Conservation (phyloP, 2,113 vertebrate species). For the Megaceryle maxima region DNA sequence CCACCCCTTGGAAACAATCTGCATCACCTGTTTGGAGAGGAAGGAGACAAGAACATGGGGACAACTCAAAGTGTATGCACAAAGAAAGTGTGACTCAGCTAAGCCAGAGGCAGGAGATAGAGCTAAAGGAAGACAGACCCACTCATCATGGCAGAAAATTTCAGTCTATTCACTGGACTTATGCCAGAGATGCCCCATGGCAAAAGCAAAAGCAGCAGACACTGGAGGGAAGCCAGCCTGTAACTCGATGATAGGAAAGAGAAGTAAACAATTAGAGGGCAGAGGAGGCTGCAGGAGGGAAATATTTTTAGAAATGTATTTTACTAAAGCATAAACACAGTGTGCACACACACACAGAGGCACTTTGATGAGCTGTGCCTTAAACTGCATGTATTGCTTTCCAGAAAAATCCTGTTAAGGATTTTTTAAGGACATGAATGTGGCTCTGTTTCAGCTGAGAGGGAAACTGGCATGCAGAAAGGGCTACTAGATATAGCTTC, state of each 20-base stretch:
- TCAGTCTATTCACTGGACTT: neutral
- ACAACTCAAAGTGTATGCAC: neutral
- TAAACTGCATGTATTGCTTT: neutral
- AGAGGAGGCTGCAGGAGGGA: neutral
- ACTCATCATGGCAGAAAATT: neutral
- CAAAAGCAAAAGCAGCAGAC: conserved; percentile 6
- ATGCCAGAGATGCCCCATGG: neutral
- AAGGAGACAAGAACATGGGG: neutral
- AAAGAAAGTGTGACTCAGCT: neutral
- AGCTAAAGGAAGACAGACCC: neutral
- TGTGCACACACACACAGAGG: neutral
- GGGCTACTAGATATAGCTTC: neutral
- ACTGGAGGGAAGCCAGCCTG: conserved; percentile 7
- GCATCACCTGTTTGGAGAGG: neutral
- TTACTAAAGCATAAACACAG: neutral
- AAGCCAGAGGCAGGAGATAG: neutral
- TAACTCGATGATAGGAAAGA: conserved; percentile 2
- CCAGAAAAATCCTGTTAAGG: neutral
- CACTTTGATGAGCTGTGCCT: neutral
- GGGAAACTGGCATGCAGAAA: neutral
- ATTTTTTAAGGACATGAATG: neutral
- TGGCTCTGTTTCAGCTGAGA: neutral
- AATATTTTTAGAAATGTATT: neutral
- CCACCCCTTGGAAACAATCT: neutral
- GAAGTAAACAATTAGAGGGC: conserved; percentile 20